Percentiles rank a stretch among this genome's conserved stretches.
Conservation (phyloP, 2,888 invertebrate genomes). For the Polydrusus pterygomalis region DNA sequence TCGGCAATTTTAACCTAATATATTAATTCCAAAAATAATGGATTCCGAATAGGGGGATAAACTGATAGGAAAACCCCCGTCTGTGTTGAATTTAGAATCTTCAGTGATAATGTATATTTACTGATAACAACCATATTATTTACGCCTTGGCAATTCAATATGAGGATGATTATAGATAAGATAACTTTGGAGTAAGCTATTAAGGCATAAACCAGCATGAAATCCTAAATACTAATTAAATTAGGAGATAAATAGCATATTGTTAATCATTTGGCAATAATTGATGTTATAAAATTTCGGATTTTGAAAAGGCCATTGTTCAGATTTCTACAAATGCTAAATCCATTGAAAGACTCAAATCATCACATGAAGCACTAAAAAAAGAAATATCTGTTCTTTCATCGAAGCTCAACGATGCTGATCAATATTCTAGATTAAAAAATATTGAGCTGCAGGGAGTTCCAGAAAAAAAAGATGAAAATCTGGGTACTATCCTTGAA, state of each 20-base stretch:
- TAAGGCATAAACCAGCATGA: background rate
- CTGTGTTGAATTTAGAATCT: background rate
- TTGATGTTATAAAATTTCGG: slow-evolving; percentile 47
- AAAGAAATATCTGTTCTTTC: too few relatives aligned
- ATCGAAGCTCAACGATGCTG: too few relatives aligned
- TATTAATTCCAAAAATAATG: background rate
- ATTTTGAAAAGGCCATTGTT: too few relatives aligned
- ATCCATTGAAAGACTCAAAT: too few relatives aligned
- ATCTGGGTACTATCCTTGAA: too few relatives aligned
- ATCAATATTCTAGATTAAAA: too few relatives aligned
- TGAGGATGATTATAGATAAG: slow-evolving; percentile 2
- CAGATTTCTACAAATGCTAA: too few relatives aligned
- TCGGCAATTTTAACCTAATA: background rate
- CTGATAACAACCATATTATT: slow-evolving; percentile 10
- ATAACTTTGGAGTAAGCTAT: slow-evolving; percentile 2
- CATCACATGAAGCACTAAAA: too few relatives aligned
- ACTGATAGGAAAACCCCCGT: slow-evolving; percentile 7
- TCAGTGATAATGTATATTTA: slow-evolving; percentile 5
- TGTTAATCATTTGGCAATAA: too few relatives aligned
- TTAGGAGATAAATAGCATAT: too few relatives aligned
- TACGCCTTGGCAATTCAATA: slow-evolving; percentile 15
- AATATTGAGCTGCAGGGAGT: too few relatives aligned
- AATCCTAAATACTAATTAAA: background rate
- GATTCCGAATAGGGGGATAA: background rate
- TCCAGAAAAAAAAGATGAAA: too few relatives aligned